These are phyloP conservation scores for Microplitis mediator DNA, from an alignment of 1,140 invertebrate genomes.

Conservation along the genomic window DNA sequence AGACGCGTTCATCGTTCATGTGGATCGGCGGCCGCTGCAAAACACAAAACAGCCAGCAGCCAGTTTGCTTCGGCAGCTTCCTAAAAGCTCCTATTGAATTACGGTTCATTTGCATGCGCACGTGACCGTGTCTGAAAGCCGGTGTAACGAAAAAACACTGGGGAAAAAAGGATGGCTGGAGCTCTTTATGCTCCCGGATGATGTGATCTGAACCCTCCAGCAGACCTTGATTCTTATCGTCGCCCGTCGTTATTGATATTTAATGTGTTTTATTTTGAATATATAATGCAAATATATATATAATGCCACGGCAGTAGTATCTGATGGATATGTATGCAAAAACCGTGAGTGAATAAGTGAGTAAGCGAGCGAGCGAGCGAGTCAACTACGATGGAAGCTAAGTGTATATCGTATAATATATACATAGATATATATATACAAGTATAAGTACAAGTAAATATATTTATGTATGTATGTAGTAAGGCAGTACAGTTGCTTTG, in stretches of 20 bases:
- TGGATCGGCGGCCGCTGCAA: background rate
- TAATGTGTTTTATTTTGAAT: background rate
- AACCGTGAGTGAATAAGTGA: background rate
- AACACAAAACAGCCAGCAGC: background rate
- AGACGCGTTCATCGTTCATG: background rate
- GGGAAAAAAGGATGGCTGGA: background rate
- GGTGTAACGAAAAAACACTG: background rate
- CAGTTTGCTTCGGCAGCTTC: constrained; percentile 11
- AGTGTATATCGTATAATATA: background rate
- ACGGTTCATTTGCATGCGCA: constrained; percentile 29
- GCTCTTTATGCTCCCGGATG: no score
- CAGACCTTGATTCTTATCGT: background rate
- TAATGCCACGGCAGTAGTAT: background rate
- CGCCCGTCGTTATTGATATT: background rate
- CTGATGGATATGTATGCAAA: background rate
- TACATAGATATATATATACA: no score
- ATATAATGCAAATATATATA: background rate
- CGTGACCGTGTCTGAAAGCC: constrained; percentile 21
- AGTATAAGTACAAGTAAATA: background rate
- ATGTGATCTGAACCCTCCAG: background rate
- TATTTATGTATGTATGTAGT: background rate
- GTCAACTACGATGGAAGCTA: background rate
- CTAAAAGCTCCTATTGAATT: constrained; percentile 32
- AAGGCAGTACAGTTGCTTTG: no score
- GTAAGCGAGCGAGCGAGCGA: background rate